Evolutionary conservation across 2,888 invertebrate species (phyloP).

Genomic region (Drosophila sordidula): DNA sequence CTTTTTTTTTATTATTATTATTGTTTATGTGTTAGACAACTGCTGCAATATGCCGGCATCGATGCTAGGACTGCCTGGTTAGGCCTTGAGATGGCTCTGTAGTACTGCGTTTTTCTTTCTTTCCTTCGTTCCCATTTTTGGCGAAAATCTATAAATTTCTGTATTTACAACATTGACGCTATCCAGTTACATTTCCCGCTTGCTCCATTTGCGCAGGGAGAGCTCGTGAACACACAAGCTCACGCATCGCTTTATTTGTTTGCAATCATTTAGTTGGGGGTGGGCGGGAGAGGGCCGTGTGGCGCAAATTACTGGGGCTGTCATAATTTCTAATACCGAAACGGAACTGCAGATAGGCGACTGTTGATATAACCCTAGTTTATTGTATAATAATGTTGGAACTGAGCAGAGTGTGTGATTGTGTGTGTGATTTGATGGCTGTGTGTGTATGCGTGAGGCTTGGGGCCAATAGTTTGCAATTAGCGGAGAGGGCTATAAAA

Average conservation of each 20-base stretch:
- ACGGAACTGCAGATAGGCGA: conserved; percentile 57
- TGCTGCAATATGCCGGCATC: conserved; percentile 46
- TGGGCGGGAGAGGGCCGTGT: not conserved
- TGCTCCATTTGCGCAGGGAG: not conserved
- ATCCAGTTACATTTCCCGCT: conserved; percentile 30
- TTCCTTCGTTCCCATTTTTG: too few species aligned
- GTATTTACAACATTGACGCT: conserved; percentile 66
- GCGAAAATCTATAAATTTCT: conserved; percentile 67
- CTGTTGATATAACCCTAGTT: conserved; percentile 66
- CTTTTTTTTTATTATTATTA: conserved; percentile 54
- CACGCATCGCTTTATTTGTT: conserved; percentile 58
- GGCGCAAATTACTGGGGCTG: conserved; percentile 61
- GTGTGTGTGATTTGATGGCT: conserved; percentile 1
- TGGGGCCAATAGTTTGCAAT: conserved; percentile 76
- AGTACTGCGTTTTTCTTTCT: conserved; percentile 1
- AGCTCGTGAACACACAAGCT: conserved; percentile 7
- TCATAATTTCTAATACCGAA: conserved; percentile 75
- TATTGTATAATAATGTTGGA: conserved; percentile 66
- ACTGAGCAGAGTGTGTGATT: conserved; percentile 9
- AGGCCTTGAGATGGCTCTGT: not conserved
- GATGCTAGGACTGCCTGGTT: conserved; percentile 23
- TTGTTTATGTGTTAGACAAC: conserved; percentile 60
- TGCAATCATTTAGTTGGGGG: conserved; percentile 52
- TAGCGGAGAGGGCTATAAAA: conserved; percentile 68
- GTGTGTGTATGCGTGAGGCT: conserved; percentile 9